A percentile compares a stretch with the other conserved stretches of the same genome.
Evolutionary conservation across 53 echinoderm and acorn worm genomes (phyloP).

Genomic region (Holothuria scabra): DNA sequence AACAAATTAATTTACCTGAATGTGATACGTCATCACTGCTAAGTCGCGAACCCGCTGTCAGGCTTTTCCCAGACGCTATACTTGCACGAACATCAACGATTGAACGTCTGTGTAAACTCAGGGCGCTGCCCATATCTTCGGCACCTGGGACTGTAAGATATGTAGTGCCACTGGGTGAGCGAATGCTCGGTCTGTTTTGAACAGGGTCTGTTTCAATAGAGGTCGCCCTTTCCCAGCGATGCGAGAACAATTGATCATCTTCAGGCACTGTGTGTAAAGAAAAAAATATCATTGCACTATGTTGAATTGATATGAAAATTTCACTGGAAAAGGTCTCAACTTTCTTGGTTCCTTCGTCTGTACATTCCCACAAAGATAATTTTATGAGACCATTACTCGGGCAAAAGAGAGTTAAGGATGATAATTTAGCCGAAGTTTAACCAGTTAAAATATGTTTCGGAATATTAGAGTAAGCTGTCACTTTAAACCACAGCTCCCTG

Average conservation of each 20-base stretch:
- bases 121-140: slow-evolving; percentile 30
- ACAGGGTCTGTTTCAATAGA: slow-evolving; percentile 52
- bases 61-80: slow-evolving; percentile 85
- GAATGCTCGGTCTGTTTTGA: slow-evolving; percentile 21
- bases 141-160: slow-evolving; percentile 61
- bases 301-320: no score
- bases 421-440: no score
- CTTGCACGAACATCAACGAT: slow-evolving; percentile 96
- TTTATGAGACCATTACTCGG: no score
- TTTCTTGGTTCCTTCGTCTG: no score
- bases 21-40: slow-evolving; percentile 41
- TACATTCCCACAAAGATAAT: no score
- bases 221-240: slow-evolving; percentile 90
- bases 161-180: slow-evolving; percentile 43
- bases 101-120: slow-evolving; percentile 60
- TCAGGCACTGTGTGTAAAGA: not conserved
- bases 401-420: no score
- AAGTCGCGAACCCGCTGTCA: not conserved
- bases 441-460: no score
- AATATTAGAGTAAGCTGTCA: no score
- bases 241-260: slow-evolving; percentile 45
- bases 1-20: no score
- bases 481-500: no score
- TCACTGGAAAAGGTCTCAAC: no score
- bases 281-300: no score